Evolutionary conservation across 2,797 vertebrate genomes (phyloP).

Genomic region (Channa striata): DNA sequence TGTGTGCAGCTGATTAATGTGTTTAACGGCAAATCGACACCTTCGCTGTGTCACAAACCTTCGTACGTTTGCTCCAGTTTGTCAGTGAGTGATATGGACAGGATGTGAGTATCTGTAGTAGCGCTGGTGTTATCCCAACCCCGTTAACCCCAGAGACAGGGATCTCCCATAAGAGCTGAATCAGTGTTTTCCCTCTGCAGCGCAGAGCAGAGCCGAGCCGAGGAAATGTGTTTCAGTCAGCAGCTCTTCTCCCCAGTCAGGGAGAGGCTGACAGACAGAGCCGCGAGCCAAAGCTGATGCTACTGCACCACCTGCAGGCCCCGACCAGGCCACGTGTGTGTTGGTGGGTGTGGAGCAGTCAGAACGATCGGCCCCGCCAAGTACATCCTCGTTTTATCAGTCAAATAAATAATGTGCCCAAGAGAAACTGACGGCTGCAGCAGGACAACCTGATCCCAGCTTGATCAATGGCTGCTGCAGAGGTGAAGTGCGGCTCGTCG

Average conservation of each 20-base stretch:
- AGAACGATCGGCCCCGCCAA: slow-evolving; percentile 22
- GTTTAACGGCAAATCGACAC: slow-evolving; percentile 63
- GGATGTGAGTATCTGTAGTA: slow-evolving; percentile 48
- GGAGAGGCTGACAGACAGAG: slow-evolving; percentile 64
- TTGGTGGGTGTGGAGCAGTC: slow-evolving; percentile 27
- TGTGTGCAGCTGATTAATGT: slow-evolving; percentile 5
- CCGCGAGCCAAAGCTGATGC: slow-evolving; percentile 78
- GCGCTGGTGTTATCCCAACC: slow-evolving; percentile 56
- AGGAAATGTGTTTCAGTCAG: slow-evolving; percentile 81
- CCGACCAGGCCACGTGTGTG: slow-evolving; percentile 45
- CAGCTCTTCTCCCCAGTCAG: slow-evolving; percentile 74
- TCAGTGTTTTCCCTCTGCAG: slow-evolving; percentile 80
- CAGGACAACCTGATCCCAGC: neutral
- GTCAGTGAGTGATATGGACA: slow-evolving; percentile 49
- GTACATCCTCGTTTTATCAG: neutral
- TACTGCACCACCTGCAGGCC: slow-evolving; percentile 88
- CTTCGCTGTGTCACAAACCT: slow-evolving; percentile 11
- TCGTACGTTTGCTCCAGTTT: neutral
- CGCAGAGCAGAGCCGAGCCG: slow-evolving; percentile 42
- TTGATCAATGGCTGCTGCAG: neutral
- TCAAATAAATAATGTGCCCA: neutral
- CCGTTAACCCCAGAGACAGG: slow-evolving; percentile 65
- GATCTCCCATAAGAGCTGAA: slow-evolving; percentile 80
- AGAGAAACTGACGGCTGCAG: neutral
- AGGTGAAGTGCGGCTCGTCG: neutral